These are phyloP conservation scores for Saguinus midas DNA, from an alignment of 2,113 vertebrate species.

Conservation along the genomic window DNA sequence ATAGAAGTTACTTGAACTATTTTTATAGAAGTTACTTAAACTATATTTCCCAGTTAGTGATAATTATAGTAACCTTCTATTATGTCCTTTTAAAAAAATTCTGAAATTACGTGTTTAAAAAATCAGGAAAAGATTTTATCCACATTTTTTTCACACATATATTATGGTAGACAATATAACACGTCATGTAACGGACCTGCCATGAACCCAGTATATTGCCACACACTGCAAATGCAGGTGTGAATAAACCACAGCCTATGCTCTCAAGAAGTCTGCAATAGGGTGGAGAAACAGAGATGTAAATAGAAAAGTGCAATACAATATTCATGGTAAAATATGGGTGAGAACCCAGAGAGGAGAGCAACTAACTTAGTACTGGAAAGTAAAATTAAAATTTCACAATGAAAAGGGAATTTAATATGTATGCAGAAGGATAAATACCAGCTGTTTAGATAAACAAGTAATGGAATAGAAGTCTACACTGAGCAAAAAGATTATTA, in stretches of 20 bases:
- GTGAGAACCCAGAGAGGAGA: neutral
- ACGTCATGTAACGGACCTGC: neutral
- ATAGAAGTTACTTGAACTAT: neutral
- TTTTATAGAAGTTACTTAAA: no score
- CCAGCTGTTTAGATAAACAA: neutral
- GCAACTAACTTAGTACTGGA: neutral
- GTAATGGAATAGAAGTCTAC: neutral
- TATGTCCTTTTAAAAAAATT: neutral
- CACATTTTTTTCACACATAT: neutral
- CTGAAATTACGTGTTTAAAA: neutral
- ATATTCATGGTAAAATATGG: conserved; percentile 6
- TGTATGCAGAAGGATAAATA: neutral
- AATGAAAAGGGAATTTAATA: neutral
- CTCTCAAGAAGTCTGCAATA: conserved; percentile 23
- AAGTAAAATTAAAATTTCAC: conserved; percentile 47
- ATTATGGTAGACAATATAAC: neutral
- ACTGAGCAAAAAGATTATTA: neutral
- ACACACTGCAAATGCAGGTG: neutral
- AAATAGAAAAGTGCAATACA: conserved; percentile 34
- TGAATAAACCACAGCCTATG: conserved; percentile 15
- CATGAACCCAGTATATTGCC: neutral
- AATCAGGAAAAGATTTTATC: neutral
- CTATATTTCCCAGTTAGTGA: neutral
- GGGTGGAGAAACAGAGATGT: neutral
- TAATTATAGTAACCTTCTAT: neutral